These are phyloP conservation scores for Cryptotermes secundus DNA, from an alignment of 1,140 invertebrate species.

Conservation along the genomic window DNA sequence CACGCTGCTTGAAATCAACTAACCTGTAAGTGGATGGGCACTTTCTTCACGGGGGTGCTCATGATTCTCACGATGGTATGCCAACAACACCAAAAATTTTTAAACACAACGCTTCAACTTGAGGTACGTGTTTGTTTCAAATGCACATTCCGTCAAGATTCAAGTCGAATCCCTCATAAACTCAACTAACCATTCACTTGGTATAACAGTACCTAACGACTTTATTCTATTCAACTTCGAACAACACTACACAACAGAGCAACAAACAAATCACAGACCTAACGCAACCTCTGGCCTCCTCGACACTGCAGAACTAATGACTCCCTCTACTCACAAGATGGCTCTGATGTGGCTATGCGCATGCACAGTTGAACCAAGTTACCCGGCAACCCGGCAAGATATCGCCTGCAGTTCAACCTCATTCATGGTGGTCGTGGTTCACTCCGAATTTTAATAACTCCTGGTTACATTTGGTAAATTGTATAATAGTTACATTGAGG, in stretches of 20 bases:
- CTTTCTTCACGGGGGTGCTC: slow-evolving; percentile 81
- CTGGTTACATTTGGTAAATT: too few relatives aligned
- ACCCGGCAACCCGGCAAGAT: not conserved
- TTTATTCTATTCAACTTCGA: not conserved
- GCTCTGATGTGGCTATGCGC: not conserved
- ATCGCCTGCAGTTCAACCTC: not conserved
- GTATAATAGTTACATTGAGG: too few relatives aligned
- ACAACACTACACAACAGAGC: not conserved
- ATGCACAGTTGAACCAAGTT: slow-evolving; percentile 7
- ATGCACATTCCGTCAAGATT: not conserved
- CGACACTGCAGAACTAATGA: not conserved
- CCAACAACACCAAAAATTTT: not conserved
- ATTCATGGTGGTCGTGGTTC: too few relatives aligned
- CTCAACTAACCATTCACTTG: not conserved
- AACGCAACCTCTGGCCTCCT: not conserved
- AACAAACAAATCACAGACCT: not conserved
- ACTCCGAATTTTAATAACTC: too few relatives aligned
- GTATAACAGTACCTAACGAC: not conserved
- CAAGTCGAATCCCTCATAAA: not conserved
- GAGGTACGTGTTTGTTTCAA: not conserved
- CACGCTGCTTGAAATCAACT: slow-evolving; percentile 41
- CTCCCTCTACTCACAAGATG: not conserved
- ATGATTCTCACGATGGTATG: slow-evolving; percentile 41
- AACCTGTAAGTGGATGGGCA: slow-evolving; percentile 92
- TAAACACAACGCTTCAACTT: not conserved